These are phyloP conservation scores for Cantharis flavilabris DNA, from an alignment of 2,888 invertebrate species.

Conservation along the genomic window DNA sequence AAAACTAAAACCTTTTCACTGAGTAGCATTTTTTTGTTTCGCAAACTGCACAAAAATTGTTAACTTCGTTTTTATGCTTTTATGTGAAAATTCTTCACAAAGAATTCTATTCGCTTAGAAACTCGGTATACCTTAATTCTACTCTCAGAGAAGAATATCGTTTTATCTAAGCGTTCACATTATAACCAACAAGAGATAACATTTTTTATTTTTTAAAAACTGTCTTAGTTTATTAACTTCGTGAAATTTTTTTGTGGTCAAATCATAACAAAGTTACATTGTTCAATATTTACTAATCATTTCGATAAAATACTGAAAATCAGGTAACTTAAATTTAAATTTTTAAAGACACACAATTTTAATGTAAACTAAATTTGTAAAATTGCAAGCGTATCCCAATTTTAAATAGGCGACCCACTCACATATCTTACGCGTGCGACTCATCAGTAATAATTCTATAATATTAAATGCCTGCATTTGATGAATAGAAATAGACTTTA, in stretches of 20 bases:
- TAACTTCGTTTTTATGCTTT: neutral
- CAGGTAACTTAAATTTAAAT: too few relatives aligned
- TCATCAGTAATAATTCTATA: too few relatives aligned
- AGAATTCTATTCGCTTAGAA: neutral
- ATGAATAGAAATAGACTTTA: too few relatives aligned
- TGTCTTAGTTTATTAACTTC: neutral
- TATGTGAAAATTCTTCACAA: neutral
- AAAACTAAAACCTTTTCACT: neutral
- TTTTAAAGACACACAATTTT: too few relatives aligned
- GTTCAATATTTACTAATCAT: too few relatives aligned
- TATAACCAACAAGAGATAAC: neutral
- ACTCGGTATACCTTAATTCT: neutral
- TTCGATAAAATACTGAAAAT: too few relatives aligned
- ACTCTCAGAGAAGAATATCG: neutral
- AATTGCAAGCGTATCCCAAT: too few relatives aligned
- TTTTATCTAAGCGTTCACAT: neutral
- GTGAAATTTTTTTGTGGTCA: neutral
- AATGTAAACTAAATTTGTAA: too few relatives aligned
- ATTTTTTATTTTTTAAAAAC: neutral
- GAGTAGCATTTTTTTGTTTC: neutral
- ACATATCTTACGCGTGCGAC: too few relatives aligned
- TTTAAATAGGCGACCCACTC: too few relatives aligned
- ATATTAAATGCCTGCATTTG: too few relatives aligned
- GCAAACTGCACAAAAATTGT: neutral
- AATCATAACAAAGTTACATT: too few relatives aligned